Evolutionary conservation across 2,797 vertebrate genomes (phyloP).

Genomic region (Phoebastria nigripes): DNA sequence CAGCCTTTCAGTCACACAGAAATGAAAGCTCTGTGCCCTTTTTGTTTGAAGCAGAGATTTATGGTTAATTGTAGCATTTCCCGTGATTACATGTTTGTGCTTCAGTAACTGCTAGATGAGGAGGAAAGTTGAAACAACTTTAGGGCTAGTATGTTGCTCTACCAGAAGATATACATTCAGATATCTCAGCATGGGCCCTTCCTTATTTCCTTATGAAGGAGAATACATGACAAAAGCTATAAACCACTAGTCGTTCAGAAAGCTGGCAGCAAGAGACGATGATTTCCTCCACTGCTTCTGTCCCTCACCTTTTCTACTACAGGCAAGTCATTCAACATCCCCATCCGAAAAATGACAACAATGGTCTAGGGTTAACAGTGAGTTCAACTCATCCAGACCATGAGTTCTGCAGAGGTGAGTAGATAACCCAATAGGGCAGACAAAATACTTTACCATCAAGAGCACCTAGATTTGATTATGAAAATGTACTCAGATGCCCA

Average conservation of each 20-base stretch:
- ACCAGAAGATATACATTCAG: neutral
- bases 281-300: neutral
- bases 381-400: neutral
- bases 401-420: neutral
- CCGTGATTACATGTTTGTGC: conserved; percentile 33
- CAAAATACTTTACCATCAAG: neutral
- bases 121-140: conserved; percentile 8
- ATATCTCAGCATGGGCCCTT: neutral
- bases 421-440: neutral
- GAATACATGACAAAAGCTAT: neutral
- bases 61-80: conserved; percentile 54
- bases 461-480: neutral
- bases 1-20: neutral
- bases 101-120: conserved; percentile 47
- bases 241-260: neutral
- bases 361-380: neutral
- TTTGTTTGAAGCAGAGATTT: conserved; percentile 42
- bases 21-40: conserved; percentile 29
- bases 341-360: neutral
- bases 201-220: neutral
- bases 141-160: neutral
- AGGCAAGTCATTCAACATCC: neutral
- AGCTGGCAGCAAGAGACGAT: neutral
- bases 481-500: neutral
- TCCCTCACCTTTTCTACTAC: neutral